Evolutionary conservation across 2,888 invertebrate genomes (phyloP).

Genomic region (Stenolophus ochropezus): DNA sequence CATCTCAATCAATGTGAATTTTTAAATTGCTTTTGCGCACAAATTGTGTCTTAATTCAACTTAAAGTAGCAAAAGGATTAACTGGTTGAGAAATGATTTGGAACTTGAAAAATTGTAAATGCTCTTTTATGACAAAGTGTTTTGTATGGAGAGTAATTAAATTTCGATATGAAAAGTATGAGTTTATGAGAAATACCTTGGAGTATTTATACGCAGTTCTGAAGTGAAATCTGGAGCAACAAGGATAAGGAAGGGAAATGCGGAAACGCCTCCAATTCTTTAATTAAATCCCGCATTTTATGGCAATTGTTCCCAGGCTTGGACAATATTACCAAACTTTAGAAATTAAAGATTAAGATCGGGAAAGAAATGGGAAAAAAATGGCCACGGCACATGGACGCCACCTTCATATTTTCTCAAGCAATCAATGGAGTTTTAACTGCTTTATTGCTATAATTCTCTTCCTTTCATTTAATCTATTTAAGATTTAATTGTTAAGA

Average conservation of each 20-base stretch:
- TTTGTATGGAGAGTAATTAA: constrained; percentile 4
- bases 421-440: no score
- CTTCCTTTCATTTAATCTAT: no score
- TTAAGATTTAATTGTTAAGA: no score
- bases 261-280: constrained; percentile 21
- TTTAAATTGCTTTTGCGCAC: no score
- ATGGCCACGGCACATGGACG: background rate
- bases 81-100: no score
- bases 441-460: no score
- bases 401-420: no score
- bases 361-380: constrained; percentile 14
- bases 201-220: background rate
- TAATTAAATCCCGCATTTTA: constrained; percentile 42
- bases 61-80: no score
- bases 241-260: background rate
- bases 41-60: no score
- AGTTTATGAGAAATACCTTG: constrained; percentile 11
- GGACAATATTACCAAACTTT: constrained; percentile 6
- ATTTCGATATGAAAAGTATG: constrained; percentile 34
- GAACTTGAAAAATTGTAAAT: no score
- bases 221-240: background rate
- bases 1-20: no score
- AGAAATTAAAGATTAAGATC: constrained; percentile 34
- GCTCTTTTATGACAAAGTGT: no score
- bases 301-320: constrained; percentile 38